A percentile compares a stretch with the other conserved stretches of the same genome.
Evolutionary conservation across 2,888 invertebrate genomes (phyloP).

Genomic region (Drosophila helvetica): DNA sequence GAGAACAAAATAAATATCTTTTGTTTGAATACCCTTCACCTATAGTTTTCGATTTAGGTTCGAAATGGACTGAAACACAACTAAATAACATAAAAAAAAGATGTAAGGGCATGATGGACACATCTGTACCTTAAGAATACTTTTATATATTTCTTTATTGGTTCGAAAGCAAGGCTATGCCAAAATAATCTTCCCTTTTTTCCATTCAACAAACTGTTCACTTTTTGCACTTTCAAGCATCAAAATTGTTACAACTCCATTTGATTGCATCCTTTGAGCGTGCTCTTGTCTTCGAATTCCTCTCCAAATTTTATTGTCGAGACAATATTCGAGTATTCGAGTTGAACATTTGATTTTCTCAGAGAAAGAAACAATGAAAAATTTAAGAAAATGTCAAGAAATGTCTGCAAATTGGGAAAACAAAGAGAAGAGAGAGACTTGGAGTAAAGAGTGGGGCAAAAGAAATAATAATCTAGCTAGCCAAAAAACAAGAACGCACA

Average conservation of each 20-base stretch:
- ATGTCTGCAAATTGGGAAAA: slow-evolving; percentile 17
- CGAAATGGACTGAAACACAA: neutral
- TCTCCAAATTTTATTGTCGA: neutral
- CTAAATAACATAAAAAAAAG: too few relatives aligned
- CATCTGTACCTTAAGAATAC: neutral
- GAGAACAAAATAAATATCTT: too few relatives aligned
- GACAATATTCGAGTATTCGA: too few relatives aligned
- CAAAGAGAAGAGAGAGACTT: neutral
- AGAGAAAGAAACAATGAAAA: slow-evolving; percentile 9
- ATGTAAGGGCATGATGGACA: neutral
- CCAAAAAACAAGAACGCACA: slow-evolving; percentile 23
- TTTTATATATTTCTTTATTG: slow-evolving; percentile 1
- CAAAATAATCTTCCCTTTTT: neutral
- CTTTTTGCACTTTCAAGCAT: neutral
- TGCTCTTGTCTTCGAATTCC: neutral
- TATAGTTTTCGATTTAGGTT: neutral
- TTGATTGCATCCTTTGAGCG: neutral
- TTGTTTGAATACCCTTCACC: too few relatives aligned
- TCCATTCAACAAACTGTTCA: neutral
- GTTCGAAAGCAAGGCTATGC: neutral
- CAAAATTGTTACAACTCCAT: neutral
- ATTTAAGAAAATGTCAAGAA: slow-evolving; percentile 27
- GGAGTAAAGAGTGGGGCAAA: slow-evolving; percentile 9
- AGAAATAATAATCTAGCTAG: slow-evolving; percentile 69
- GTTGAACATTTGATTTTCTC: too few relatives aligned